Percentiles rank a stretch among this genome's conserved stretches.
Conservation (phyloP, 1,140 invertebrate species). For the Brachionus koreanus region DNA sequence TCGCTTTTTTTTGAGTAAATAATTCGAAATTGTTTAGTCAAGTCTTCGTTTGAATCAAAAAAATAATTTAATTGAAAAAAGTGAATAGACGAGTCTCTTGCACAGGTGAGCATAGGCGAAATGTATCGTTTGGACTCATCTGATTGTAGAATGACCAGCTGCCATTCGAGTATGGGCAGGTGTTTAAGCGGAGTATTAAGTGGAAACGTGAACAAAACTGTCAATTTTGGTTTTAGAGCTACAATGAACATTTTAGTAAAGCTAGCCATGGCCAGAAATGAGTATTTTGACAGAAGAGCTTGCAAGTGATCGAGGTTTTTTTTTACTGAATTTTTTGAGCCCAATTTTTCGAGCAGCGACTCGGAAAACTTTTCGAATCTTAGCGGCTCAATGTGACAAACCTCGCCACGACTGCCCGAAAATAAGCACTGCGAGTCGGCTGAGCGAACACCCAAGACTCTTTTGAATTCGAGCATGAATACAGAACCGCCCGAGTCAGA, state of each 20-base stretch:
- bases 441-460: conserved; percentile 78
- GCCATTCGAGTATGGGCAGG: conserved; percentile 83
- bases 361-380: conserved; percentile 50
- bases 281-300: not conserved
- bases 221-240: conserved; percentile 71
- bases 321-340: not conserved
- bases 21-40: conserved; percentile 6
- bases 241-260: conserved; percentile 72
- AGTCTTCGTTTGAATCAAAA: not conserved
- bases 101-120: conserved; percentile 75
- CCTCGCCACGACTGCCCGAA: conserved; percentile 90
- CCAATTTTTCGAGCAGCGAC: not conserved
- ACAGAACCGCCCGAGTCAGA: conserved; percentile 95
- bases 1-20: conserved; percentile 32
- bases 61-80: conserved; percentile 29
- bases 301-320: not conserved
- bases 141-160: conserved; percentile 78
- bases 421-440: conserved; percentile 84
- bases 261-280: conserved; percentile 17
- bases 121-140: conserved; percentile 59
- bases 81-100: conserved; percentile 62
- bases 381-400: conserved; percentile 79
- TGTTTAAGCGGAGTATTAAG: conserved; percentile 55
- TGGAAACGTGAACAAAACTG: conserved; percentile 67
- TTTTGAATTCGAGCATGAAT: conserved; percentile 82